A percentile compares a stretch with the other conserved stretches of the same genome.
Evolutionary conservation across 2,888 invertebrate genomes (phyloP).

Genomic region (Netelia virgata): DNA sequence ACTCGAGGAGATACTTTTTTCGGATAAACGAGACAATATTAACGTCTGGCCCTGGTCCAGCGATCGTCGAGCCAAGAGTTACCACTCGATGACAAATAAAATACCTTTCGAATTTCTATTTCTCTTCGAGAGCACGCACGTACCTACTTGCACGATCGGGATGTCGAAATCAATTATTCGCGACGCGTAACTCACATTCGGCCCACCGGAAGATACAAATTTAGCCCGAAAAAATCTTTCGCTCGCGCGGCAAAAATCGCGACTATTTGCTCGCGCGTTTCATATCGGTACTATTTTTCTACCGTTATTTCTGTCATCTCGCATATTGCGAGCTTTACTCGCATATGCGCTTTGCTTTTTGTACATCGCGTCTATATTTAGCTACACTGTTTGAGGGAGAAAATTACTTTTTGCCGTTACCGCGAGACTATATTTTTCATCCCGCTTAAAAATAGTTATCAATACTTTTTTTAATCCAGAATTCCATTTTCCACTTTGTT

Average conservation of each 20-base stretch:
- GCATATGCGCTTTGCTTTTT: neutral
- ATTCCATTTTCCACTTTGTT: neutral
- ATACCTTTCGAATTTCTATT: conserved; percentile 24
- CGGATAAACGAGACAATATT: conserved; percentile 28
- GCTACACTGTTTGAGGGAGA: neutral
- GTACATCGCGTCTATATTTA: neutral
- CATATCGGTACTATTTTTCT: neutral
- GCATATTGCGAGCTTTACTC: neutral
- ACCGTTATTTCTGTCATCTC: neutral
- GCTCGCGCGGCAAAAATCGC: conserved; percentile 1
- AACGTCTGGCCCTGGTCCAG: conserved; percentile 29
- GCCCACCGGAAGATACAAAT: neutral
- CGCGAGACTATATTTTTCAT: neutral
- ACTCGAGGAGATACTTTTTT: neutral
- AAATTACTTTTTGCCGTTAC: conserved; percentile 9
- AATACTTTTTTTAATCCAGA: neutral
- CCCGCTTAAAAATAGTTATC: neutral
- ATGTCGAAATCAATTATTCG: conserved; percentile 35
- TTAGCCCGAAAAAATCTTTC: conserved; percentile 9
- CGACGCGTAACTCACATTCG: neutral
- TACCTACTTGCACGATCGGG: neutral
- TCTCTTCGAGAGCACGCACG: neutral
- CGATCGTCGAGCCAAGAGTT: conserved; percentile 10
- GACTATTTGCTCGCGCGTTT: conserved; percentile 7
- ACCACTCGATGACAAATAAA: conserved; percentile 45